phyloP scores from a whole-genome alignment of 2,113 vertebrate species.

The Paraplagusia blochii region DNA sequence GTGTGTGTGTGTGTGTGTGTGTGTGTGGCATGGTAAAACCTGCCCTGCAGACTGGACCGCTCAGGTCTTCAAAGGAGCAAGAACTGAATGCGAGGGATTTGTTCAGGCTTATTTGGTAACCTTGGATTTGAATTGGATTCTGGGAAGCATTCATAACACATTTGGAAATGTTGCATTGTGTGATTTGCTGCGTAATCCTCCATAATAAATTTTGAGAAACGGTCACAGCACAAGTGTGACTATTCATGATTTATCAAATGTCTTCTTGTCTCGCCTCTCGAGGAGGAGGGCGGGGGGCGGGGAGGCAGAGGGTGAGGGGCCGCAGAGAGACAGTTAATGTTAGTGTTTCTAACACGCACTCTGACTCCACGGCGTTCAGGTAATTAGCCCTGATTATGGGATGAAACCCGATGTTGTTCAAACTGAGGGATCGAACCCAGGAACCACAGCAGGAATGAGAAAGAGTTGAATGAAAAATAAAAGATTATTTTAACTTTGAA shows the following conservation, averaged over 20 bases:
- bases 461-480: no score
- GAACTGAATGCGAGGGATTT: constrained; percentile 79
- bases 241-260: constrained; percentile 74
- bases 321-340: no score
- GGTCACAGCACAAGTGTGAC: constrained; percentile 74
- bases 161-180: constrained; percentile 81
- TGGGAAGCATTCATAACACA: constrained; percentile 79
- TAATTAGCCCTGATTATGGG: constrained; percentile 59
- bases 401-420: constrained; percentile 37
- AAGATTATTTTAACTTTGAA: no score
- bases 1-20: constrained; percentile 61
- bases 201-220: constrained; percentile 77
- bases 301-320: no score
- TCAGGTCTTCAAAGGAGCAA: constrained; percentile 78
- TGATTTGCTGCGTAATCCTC: constrained; percentile 80
- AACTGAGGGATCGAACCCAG: constrained; percentile 37
- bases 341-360: no score
- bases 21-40: constrained; percentile 70
- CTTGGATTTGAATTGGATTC: constrained; percentile 82
- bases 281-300: constrained; percentile 42
- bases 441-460: constrained; percentile 9
- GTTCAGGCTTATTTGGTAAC: constrained; percentile 83
- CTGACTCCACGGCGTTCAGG: constrained; percentile 29
- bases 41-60: constrained; percentile 80
- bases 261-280: constrained; percentile 70